Base-by-base conservation (phyloP, 2,888 invertebrate genomes). In the Julus scandinavius region DNA sequence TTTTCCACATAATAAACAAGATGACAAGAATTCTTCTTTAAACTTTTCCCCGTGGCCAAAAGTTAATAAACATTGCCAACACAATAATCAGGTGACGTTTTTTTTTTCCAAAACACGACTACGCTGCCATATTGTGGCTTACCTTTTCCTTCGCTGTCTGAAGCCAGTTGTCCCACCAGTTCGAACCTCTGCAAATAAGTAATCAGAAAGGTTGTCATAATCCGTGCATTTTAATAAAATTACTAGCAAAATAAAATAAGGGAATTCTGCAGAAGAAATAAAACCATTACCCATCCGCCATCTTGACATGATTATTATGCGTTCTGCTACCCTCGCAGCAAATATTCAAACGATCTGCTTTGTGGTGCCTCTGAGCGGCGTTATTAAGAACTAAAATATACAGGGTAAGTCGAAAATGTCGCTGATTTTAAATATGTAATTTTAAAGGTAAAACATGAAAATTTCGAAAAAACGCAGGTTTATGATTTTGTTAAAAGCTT, bases 121-220 rank as follows among this genome's bases (percentile, higher is more conserved):
- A 11, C 50, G 13, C 58, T 58, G 58, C 58, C 58, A 58, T 58
- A 58, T 58, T 58, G 58, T 17, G 15, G 4, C 17, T 15, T 63
- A 87, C 87, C 87, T 87, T 87, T 87, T 87, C 87, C 41, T 87
- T 87, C 29, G 58, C 87, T 40, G 87, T 87, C 38, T 87, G 87
- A 54, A 87, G 87, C 87, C 87, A 87, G 45, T 58, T 63, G 41
- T 87, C 63, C 87, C 87, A 87, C 87, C 87, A 87, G 54, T 63
- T 63, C 20, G 54, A 54, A 58, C 58, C 63, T 38, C 87, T 87
- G 63, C 11, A 58, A 87, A 9, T 11, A 54, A 87, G 29, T 5
- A 87, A 86, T 41, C 11, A 86, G 45, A 86, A 45, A 86, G 9
- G 45, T 15, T 41, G 29, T 45, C 45, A 86, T 45, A 86, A 86